Percentiles rank a stretch among this genome's conserved stretches.
Evolutionary conservation across 2,888 invertebrate species (phyloP).

Genomic region (Yponomeuta sedellus): DNA sequence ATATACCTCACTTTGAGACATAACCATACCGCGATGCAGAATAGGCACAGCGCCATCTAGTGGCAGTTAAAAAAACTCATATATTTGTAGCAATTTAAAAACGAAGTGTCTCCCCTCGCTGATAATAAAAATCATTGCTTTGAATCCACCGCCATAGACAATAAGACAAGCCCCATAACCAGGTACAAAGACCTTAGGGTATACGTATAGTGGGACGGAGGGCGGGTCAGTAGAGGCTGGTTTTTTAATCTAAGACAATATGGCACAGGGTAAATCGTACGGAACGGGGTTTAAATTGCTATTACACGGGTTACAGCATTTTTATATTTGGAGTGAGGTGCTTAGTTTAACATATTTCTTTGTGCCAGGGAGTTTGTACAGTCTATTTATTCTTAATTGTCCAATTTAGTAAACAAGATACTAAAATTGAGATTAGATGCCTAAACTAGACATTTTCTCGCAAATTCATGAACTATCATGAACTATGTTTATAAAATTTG

Average conservation of each 20-base stretch:
- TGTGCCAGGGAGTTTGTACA: conserved; percentile 24
- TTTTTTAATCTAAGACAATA: conserved; percentile 39
- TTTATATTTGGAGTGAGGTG: conserved; percentile 59
- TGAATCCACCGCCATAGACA: conserved; percentile 55
- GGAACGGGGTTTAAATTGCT: conserved; percentile 65
- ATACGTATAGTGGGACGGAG: conserved; percentile 19
- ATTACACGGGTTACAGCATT: conserved; percentile 66
- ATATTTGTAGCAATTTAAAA: conserved; percentile 44
- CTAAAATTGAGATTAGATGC: too few species aligned
- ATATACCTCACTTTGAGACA: neutral
- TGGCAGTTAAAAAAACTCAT: conserved; percentile 6
- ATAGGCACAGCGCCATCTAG: conserved; percentile 46
- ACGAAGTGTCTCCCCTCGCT: conserved; percentile 44
- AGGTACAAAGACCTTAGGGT: conserved; percentile 20
- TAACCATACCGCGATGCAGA: conserved; percentile 26
- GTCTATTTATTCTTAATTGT: too few species aligned
- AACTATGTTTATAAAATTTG: too few species aligned
- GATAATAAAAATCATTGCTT: conserved; percentile 72
- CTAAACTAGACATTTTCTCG: too few species aligned
- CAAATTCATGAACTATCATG: too few species aligned
- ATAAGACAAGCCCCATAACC: conserved; percentile 58
- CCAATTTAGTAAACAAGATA: too few species aligned
- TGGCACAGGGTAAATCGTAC: conserved; percentile 56
- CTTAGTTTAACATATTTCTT: conserved; percentile 56
- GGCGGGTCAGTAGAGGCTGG: conserved; percentile 35